Conservation (phyloP, 2,888 invertebrate species). For the Caenorhabditis sp. region DNA sequence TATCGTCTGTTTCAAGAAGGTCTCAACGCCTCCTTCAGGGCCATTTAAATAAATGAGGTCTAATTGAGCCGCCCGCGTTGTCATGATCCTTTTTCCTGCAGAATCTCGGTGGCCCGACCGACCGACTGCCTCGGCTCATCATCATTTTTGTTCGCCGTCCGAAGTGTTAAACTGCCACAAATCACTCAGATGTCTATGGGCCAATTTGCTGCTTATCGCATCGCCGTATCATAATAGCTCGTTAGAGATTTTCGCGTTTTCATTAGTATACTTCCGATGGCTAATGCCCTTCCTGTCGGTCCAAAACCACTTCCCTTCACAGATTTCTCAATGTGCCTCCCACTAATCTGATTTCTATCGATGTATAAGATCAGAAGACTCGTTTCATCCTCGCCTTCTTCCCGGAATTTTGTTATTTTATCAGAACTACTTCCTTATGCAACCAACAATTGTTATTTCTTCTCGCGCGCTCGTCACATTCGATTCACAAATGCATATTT, state of each 20-base stretch:
- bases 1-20: neutral
- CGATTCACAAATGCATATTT: constrained; percentile 36
- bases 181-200: constrained; percentile 48
- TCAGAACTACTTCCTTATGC: too few relatives aligned
- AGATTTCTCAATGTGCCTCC: neutral
- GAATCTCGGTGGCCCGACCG: constrained; percentile 10
- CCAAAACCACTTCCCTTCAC: neutral
- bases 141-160: constrained; percentile 23
- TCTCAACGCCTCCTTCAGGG: neutral
- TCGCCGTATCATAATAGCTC: constrained; percentile 54
- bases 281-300: constrained; percentile 41
- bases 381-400: too few relatives aligned
- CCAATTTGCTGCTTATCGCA: constrained; percentile 54
- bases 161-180: constrained; percentile 56
- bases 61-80: neutral
- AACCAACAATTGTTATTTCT: too few relatives aligned
- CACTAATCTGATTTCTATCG: constrained; percentile 13
- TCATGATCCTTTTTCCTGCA: neutral
- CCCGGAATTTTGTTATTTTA: too few relatives aligned
- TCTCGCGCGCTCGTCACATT: constrained; percentile 14
- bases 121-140: constrained; percentile 10
- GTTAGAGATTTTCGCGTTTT: constrained; percentile 33
- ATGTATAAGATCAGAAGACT: too few relatives aligned
- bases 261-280: constrained; percentile 52
- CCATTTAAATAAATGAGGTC: neutral